Conservation (phyloP, 1,140 invertebrate species). For the Neoseiulus cucumeris region DNA sequence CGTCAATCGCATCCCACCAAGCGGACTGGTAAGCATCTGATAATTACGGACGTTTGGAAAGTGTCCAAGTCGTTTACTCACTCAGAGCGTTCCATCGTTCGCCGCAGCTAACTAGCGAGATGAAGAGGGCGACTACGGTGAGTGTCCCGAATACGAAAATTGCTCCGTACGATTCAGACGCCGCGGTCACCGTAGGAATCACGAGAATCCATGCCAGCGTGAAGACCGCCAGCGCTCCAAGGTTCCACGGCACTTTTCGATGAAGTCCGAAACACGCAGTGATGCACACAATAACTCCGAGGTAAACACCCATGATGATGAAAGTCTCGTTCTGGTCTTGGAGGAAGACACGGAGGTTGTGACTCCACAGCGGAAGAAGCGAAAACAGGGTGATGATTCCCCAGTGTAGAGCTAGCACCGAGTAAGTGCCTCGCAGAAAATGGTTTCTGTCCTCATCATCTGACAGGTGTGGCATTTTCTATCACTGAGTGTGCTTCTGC, state of each 20-base stretch:
- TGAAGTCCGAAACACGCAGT: background rate
- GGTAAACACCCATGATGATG: background rate
- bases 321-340: background rate
- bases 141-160: background rate
- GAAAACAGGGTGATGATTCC: background rate
- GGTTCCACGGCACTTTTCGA: background rate
- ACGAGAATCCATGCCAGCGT: background rate
- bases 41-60: too few relatives aligned
- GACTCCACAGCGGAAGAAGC: background rate
- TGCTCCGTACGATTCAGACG: constrained; percentile 9
- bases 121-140: background rate
- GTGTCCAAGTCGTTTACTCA: background rate
- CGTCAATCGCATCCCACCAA: too few relatives aligned
- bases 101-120: background rate
- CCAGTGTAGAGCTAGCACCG: background rate
- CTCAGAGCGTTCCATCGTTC: background rate
- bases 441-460: background rate
- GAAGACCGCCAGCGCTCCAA: background rate
- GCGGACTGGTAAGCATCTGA: too few relatives aligned
- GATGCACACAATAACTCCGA: background rate
- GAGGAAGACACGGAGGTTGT: background rate
- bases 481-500: too few relatives aligned
- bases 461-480: background rate
- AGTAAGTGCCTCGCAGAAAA: background rate
- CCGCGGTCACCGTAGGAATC: background rate